These are phyloP conservation scores for Atopsyche davidsoni DNA, from an alignment of 1,140 invertebrate species.

Conservation along the genomic window DNA sequence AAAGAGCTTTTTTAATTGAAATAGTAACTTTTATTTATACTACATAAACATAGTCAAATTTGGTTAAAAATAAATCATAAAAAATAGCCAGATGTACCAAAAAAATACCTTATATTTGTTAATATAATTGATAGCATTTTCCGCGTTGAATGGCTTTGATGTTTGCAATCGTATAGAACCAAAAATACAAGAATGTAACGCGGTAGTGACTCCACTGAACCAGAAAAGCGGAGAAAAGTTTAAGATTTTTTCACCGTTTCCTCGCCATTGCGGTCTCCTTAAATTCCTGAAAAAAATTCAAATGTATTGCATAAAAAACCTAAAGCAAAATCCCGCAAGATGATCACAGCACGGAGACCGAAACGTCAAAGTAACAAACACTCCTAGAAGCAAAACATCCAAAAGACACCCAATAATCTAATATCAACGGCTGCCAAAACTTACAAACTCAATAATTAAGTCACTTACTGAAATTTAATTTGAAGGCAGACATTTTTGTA, in stretches of 20 bases:
- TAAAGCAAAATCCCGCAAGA: too few relatives aligned
- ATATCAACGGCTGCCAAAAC: too few relatives aligned
- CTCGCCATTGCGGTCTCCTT: too few relatives aligned
- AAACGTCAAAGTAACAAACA: too few relatives aligned
- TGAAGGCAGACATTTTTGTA: too few relatives aligned
- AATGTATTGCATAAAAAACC: too few relatives aligned
- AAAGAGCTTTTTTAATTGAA: too few relatives aligned
- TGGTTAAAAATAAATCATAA: conserved; percentile 1
- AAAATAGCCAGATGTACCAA: not conserved
- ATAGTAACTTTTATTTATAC: conserved; percentile 5
- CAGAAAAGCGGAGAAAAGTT: conserved; percentile 17
- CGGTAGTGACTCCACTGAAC: conserved; percentile 4
- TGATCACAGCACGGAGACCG: too few relatives aligned
- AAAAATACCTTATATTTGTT: conserved; percentile 18
- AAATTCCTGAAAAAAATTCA: conserved; percentile 3
- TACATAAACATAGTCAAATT: conserved; percentile 5
- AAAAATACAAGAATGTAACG: conserved; percentile 7
- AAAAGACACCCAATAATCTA: too few relatives aligned
- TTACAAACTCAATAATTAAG: too few relatives aligned
- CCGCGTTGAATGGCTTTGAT: conserved; percentile 4
- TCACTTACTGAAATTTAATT: too few relatives aligned
- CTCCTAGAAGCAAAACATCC: too few relatives aligned
- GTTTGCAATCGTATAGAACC: not conserved
- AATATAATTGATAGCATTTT: conserved; percentile 3
- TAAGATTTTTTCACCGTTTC: not conserved